Percentiles rank a stretch among this genome's conserved stretches.
These are phyloP conservation scores for Vespertilio murinus DNA, from an alignment of 2,797 vertebrate genomes.

Conservation along the genomic window DNA sequence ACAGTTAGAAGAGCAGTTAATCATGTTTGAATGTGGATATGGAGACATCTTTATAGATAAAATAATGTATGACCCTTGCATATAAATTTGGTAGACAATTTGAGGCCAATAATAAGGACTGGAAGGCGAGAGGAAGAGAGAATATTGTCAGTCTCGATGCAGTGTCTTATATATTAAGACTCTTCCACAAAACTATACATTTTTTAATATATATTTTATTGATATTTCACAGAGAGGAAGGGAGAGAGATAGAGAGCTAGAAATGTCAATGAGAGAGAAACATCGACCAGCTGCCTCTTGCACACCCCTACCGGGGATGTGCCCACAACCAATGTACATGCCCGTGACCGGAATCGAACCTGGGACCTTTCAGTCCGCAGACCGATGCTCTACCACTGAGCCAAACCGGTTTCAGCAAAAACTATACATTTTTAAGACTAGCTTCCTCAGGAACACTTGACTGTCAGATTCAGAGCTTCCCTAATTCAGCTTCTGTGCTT, in stretches of 20 bases:
- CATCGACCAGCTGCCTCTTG: too few species aligned
- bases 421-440: neutral
- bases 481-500: neutral
- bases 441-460: neutral
- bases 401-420: too few species aligned
- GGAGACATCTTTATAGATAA: constrained; percentile 62
- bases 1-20: constrained; percentile 56
- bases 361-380: too few species aligned
- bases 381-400: too few species aligned
- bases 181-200: neutral
- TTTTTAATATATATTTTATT: too few species aligned
- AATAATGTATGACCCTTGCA: constrained; percentile 38
- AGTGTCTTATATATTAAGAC: neutral
- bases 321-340: too few species aligned
- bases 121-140: neutral
- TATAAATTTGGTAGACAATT: constrained; percentile 60
- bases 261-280: too few species aligned
- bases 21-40: constrained; percentile 47
- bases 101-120: neutral
- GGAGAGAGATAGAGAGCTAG: too few species aligned
- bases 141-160: neutral
- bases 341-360: too few species aligned
- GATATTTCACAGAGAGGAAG: too few species aligned
- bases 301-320: too few species aligned
- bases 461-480: neutral